A percentile compares a stretch with the other conserved stretches of the same genome.
Conservation (phyloP, 1,140 invertebrate genomes). For the Drosophila triauraria region DNA sequence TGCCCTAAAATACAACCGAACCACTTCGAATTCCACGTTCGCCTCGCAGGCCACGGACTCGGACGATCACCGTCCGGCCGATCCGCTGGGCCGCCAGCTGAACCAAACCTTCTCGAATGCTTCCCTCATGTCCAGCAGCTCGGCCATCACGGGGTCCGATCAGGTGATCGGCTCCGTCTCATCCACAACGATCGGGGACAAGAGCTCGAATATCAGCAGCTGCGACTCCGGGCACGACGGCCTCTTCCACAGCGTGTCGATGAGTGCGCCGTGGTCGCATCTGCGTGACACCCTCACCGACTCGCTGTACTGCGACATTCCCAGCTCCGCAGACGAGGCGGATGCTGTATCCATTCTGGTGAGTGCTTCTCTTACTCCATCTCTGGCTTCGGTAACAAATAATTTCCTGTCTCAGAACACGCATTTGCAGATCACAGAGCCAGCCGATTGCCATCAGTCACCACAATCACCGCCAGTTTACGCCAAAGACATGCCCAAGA, state of each 20-base stretch:
- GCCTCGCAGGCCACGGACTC: slow-evolving; percentile 53
- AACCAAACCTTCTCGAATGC: slow-evolving; percentile 77
- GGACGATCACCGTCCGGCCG: slow-evolving; percentile 30
- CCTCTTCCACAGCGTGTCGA: slow-evolving; percentile 75
- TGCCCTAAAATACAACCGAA: slow-evolving; percentile 60
- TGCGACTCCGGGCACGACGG: slow-evolving; percentile 79
- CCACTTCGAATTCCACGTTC: slow-evolving; percentile 65
- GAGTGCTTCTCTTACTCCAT: not conserved
- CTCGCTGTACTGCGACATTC: slow-evolving; percentile 74
- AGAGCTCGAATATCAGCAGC: slow-evolving; percentile 75
- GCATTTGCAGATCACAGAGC: slow-evolving; percentile 56
- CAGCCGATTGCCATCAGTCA: slow-evolving; percentile 41
- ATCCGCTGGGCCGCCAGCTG: slow-evolving; percentile 58
- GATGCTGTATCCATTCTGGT: slow-evolving; percentile 61
- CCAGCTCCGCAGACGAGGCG: slow-evolving; percentile 66
- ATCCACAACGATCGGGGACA: slow-evolving; percentile 69
- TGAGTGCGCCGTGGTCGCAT: slow-evolving; percentile 57
- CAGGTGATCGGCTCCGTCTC: slow-evolving; percentile 60
- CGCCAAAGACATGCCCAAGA: slow-evolving; percentile 67
- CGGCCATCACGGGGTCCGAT: slow-evolving; percentile 57
- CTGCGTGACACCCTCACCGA: slow-evolving; percentile 56
- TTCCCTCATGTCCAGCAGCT: slow-evolving; percentile 66
- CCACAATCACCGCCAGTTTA: slow-evolving; percentile 33
- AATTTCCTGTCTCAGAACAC: slow-evolving; percentile 32
- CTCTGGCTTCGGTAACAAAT: not conserved